These are phyloP conservation scores for Cynopterus brachyotis DNA, from an alignment of 2,113 vertebrate genomes.

Conservation along the genomic window DNA sequence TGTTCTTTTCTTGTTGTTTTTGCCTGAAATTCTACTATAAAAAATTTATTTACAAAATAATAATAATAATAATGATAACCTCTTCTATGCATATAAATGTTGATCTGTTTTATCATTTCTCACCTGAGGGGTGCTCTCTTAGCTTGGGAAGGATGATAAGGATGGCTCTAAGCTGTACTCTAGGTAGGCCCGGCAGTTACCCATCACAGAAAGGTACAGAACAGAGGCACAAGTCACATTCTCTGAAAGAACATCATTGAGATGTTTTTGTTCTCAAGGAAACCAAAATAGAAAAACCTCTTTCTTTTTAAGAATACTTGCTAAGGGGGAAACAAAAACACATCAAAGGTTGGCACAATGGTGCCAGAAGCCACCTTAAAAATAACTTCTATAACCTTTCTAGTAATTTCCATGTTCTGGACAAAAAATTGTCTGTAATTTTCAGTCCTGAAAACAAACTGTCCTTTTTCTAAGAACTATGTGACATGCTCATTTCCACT, in stretches of 20 bases:
- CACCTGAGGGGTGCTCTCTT: neutral
- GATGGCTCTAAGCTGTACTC: neutral
- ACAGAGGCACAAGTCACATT: neutral
- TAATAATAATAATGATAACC: neutral
- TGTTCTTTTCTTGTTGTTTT: neutral
- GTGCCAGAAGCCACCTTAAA: neutral
- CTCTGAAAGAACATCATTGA: neutral
- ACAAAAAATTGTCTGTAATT: neutral
- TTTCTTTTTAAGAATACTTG: neutral
- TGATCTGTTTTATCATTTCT: neutral
- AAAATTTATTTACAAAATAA: neutral
- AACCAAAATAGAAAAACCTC: neutral
- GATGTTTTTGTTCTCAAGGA: neutral
- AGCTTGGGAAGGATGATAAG: neutral
- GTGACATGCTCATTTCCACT: slow-evolving; percentile 26
- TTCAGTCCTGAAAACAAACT: slow-evolving; percentile 44
- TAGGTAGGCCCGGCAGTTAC: too few species aligned
- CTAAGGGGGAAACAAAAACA: neutral
- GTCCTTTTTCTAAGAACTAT: slow-evolving; percentile 51
- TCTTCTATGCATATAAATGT: neutral
- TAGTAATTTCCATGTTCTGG: slow-evolving; percentile 31
- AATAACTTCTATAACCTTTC: neutral
- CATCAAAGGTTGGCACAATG: neutral
- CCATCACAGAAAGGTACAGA: neutral
- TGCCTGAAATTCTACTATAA: neutral